Evolutionary conservation across 2,888 invertebrate genomes (phyloP).

Genomic region (Athrips mouffetella): DNA sequence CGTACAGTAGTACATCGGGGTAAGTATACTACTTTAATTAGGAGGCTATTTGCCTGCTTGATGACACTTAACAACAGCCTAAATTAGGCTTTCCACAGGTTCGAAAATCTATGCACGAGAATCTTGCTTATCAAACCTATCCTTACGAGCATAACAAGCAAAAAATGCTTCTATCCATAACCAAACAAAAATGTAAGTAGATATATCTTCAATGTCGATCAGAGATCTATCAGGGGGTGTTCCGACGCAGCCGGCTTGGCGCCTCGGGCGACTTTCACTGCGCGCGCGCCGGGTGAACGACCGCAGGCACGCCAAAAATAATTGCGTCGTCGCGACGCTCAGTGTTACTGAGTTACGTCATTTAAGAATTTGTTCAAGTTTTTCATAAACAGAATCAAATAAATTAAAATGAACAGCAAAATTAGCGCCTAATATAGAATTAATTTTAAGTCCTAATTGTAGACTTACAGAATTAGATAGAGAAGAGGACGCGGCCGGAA

Average conservation of each 20-base stretch:
- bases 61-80: no score
- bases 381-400: background rate
- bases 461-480: no score
- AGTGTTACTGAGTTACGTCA: constrained; percentile 32
- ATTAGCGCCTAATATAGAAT: no score
- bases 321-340: constrained; percentile 32
- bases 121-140: no score
- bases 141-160: background rate
- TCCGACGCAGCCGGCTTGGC: constrained; percentile 57
- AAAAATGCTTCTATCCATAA: background rate
- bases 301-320: constrained; percentile 59
- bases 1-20: no score
- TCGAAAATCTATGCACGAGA: no score
- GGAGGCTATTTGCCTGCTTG: no score
- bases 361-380: background rate
- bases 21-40: no score
- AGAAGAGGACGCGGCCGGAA: no score
- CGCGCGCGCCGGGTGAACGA: constrained; percentile 43
- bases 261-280: constrained; percentile 67
- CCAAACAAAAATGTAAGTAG: background rate
- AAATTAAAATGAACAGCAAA: no score
- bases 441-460: no score
- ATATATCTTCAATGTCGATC: constrained; percentile 2
- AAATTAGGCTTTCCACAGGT: no score
- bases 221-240: constrained; percentile 31